These are phyloP conservation scores for Nezara viridula DNA, from an alignment of 2,888 invertebrate genomes.

Conservation along the genomic window DNA sequence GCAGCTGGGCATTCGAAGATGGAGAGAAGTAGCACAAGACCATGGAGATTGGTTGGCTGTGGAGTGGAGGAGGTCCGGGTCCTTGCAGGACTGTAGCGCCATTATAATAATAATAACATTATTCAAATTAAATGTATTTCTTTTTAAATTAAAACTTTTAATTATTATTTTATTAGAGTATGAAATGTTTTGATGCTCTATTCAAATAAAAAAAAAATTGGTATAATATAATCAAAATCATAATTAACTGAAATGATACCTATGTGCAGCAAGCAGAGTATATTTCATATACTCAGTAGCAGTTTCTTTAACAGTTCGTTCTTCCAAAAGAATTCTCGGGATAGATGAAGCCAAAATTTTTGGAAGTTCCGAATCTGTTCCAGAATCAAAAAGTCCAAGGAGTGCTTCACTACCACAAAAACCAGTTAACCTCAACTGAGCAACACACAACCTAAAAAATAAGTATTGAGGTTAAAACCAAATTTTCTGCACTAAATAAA, in stretches of 20 bases:
- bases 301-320: slow-evolving; percentile 85
- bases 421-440: slow-evolving; percentile 82
- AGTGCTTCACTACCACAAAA: slow-evolving; percentile 86
- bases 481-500: neutral
- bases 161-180: too few relatives aligned
- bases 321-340: slow-evolving; percentile 84
- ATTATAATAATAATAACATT: too few relatives aligned
- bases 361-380: slow-evolving; percentile 75
- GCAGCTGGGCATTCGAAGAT: too few relatives aligned
- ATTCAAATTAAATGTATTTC: too few relatives aligned
- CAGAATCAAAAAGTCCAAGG: slow-evolving; percentile 87
- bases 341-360: slow-evolving; percentile 80
- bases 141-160: too few relatives aligned
- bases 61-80: too few relatives aligned
- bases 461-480: neutral
- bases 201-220: too few relatives aligned
- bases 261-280: slow-evolving; percentile 84
- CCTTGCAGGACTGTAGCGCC: too few relatives aligned
- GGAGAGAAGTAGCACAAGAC: too few relatives aligned
- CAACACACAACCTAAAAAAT: slow-evolving; percentile 76
- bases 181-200: too few relatives aligned
- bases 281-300: slow-evolving; percentile 87
- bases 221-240: too few relatives aligned
- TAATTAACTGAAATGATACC: slow-evolving; percentile 68
- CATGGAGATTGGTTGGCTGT: too few relatives aligned